phyloP scores from a whole-genome alignment of 2,888 invertebrate genomes.

The Polyommatus iphigenia region DNA sequence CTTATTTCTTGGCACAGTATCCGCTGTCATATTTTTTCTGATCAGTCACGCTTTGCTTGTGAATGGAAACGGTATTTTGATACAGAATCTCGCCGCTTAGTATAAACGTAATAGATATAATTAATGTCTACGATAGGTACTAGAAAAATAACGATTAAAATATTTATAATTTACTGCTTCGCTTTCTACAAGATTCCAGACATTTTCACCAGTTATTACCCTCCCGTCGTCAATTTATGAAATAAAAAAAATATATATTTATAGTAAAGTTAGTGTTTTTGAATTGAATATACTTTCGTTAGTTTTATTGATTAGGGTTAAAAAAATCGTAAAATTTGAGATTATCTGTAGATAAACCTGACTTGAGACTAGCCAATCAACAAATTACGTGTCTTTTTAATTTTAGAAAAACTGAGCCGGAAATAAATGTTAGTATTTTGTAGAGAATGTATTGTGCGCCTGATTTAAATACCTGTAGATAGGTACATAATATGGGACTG shows the following conservation, averaged over 20 bases:
- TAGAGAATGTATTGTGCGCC: background rate
- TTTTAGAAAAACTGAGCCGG: background rate
- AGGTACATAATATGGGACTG: background rate
- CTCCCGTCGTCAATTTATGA: background rate
- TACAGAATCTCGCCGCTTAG: slow-evolving; percentile 22
- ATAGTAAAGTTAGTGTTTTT: background rate
- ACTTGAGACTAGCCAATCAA: too few relatives aligned
- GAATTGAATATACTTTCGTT: too few relatives aligned
- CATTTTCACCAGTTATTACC: background rate
- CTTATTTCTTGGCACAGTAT: slow-evolving; percentile 29
- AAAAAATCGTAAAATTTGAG: too few relatives aligned
- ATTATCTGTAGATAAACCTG: too few relatives aligned
- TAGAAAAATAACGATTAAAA: background rate
- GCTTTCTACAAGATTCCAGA: background rate
- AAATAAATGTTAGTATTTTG: background rate
- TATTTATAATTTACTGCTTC: background rate
- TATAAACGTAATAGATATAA: slow-evolving; percentile 23
- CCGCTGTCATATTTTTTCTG: slow-evolving; percentile 24
- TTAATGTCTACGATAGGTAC: slow-evolving; percentile 23
- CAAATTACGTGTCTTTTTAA: background rate
- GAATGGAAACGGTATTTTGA: slow-evolving; percentile 34
- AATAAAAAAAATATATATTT: background rate
- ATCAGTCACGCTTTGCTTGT: slow-evolving; percentile 30
- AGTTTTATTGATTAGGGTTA: too few relatives aligned
- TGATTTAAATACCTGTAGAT: background rate